These are phyloP conservation scores for Drusus annulatus DNA, from an alignment of 1,140 invertebrate genomes.

Conservation along the genomic window DNA sequence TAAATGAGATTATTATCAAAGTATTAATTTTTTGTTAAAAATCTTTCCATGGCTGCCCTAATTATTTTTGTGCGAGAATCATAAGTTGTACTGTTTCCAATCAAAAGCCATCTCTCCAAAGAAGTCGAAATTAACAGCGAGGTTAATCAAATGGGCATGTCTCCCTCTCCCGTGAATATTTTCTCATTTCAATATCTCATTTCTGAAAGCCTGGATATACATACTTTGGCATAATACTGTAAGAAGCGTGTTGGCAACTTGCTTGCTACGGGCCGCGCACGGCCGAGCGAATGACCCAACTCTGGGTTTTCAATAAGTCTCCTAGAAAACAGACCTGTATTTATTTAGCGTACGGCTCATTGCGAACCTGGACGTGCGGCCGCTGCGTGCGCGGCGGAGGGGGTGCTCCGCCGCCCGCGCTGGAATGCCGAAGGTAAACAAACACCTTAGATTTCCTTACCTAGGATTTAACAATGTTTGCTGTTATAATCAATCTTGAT, in stretches of 20 bases:
- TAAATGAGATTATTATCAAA: conserved; percentile 56
- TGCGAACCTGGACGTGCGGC: too few relatives aligned
- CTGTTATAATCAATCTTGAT: conserved; percentile 16
- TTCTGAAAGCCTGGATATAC: background rate
- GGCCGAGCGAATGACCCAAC: too few relatives aligned
- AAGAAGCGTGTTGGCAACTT: too few relatives aligned
- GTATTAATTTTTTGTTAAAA: conserved; percentile 52
- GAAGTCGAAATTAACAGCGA: too few relatives aligned
- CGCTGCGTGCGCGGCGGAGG: too few relatives aligned
- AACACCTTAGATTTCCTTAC: conserved; percentile 3
- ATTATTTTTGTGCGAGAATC: conserved; percentile 51
- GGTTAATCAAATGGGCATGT: conserved; percentile 7
- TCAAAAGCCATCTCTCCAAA: too few relatives aligned
- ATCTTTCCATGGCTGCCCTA: conserved; percentile 53
- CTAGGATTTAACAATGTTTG: conserved; percentile 15
- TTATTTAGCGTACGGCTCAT: too few relatives aligned
- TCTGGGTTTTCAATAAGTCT: too few relatives aligned
- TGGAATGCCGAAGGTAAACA: background rate
- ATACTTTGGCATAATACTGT: too few relatives aligned
- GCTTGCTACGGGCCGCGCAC: too few relatives aligned
- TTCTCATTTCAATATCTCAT: conserved; percentile 25
- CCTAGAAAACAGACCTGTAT: too few relatives aligned
- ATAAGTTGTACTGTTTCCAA: background rate
- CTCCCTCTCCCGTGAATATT: background rate
- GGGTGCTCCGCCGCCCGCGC: too few relatives aligned